These are phyloP conservation scores for Dendrolimus houi DNA, from an alignment of 2,888 invertebrate genomes.

Conservation along the genomic window DNA sequence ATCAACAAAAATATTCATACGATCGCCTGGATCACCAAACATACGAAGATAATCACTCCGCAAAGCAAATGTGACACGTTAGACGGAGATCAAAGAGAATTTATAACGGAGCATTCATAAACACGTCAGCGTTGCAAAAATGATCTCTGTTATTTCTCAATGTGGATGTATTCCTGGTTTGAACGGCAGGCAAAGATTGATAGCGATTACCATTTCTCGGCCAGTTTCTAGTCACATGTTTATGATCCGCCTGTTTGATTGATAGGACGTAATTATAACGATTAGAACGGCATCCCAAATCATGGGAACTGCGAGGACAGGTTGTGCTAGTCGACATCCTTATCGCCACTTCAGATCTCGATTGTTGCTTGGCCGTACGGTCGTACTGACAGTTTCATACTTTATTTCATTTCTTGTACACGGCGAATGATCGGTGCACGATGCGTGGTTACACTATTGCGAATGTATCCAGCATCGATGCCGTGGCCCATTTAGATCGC, in stretches of 20 bases:
- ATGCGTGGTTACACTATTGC: slow-evolving; percentile 49
- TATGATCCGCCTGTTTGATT: slow-evolving; percentile 66
- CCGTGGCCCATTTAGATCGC: slow-evolving; percentile 65
- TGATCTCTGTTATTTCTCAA: slow-evolving; percentile 68
- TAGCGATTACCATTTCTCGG: slow-evolving; percentile 46
- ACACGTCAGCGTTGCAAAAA: slow-evolving; percentile 63
- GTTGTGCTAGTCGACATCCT: slow-evolving; percentile 62
- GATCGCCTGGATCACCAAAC: slow-evolving; percentile 28
- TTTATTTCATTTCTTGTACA: slow-evolving; percentile 58
- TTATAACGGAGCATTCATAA: slow-evolving; percentile 62
- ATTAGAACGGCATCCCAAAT: slow-evolving; percentile 71
- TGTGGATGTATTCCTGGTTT: slow-evolving; percentile 18
- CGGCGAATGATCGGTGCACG: slow-evolving; percentile 51
- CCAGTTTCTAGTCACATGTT: slow-evolving; percentile 43
- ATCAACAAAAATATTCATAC: slow-evolving; percentile 45
- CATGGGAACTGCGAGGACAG: slow-evolving; percentile 68
- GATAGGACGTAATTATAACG: slow-evolving; percentile 70
- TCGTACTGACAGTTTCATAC: slow-evolving; percentile 49
- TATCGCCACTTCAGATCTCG: slow-evolving; percentile 64
- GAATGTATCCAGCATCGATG: slow-evolving; percentile 52
- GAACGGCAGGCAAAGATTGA: slow-evolving; percentile 38
- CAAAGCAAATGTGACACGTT: slow-evolving; percentile 42
- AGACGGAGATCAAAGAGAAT: slow-evolving; percentile 62
- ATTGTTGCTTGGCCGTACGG: slow-evolving; percentile 57
- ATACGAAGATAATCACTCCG: slow-evolving; percentile 25